phyloP scores from a whole-genome alignment of 2,113 vertebrate genomes.

The Atlantisia rogersi region DNA sequence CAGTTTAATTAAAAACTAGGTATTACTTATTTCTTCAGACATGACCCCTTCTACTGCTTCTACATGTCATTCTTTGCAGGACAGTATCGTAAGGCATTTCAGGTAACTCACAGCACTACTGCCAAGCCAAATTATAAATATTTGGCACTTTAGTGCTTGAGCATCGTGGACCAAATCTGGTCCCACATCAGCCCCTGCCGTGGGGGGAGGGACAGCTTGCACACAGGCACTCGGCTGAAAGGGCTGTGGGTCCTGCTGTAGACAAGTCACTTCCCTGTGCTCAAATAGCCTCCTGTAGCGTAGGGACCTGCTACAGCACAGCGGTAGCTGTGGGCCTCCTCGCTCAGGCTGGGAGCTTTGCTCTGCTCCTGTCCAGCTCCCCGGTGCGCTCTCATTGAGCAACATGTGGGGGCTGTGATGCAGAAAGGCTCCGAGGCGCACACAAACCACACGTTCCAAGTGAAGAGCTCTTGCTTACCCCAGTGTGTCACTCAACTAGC shows the following conservation, averaged over 20 bases:
- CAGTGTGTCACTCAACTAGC: not conserved
- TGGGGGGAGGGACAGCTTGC: not conserved
- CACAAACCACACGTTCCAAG: not conserved
- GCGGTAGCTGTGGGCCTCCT: not conserved
- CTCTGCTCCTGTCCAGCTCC: not conserved
- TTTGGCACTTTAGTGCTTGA: not conserved
- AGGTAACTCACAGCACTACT: not conserved
- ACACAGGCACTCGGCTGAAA: not conserved
- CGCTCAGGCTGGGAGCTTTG: not conserved
- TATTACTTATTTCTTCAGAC: not conserved
- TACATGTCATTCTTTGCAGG: not conserved
- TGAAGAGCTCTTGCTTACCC: not conserved
- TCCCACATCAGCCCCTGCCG: not conserved
- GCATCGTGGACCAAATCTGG: not conserved
- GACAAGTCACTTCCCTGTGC: not conserved
- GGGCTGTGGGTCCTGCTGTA: not conserved
- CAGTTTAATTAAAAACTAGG: not conserved
- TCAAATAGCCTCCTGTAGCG: not conserved
- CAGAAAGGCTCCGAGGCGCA: accelerated
- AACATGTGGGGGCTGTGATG: not conserved
- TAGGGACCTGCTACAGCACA: not conserved
- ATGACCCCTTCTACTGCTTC: not conserved
- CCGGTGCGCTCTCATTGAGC: not conserved
- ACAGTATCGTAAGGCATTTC: not conserved
- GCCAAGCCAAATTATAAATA: not conserved